A percentile compares a stretch with the other conserved stretches of the same genome.
phyloP scores from a whole-genome alignment of 2,113 vertebrate species.

The Pica pica region DNA sequence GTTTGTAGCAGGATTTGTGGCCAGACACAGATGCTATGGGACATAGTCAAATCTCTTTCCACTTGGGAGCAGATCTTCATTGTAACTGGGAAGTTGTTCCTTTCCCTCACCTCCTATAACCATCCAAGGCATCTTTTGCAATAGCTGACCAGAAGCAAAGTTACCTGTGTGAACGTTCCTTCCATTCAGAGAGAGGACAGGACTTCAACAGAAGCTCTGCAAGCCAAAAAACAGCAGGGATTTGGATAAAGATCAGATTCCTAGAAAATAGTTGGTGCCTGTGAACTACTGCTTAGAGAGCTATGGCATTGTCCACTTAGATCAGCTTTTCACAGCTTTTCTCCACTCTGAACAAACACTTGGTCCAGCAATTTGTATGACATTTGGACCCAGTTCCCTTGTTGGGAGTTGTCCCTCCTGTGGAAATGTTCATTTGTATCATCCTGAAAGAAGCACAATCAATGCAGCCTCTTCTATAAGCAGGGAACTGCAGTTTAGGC shows the following conservation, averaged over 20 bases:
- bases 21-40: neutral
- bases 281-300: neutral
- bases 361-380: neutral
- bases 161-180: neutral
- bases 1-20: neutral
- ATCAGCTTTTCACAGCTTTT: neutral
- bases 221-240: neutral
- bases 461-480: neutral
- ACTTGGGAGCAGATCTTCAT: neutral
- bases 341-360: neutral
- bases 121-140: neutral
- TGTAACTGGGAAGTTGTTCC: neutral
- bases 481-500: neutral
- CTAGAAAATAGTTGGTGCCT: neutral
- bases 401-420: neutral
- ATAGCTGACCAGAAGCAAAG: neutral
- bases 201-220: neutral
- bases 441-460: neutral
- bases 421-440: neutral
- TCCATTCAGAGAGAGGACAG: neutral
- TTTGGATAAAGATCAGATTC: neutral
- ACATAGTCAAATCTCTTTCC: neutral
- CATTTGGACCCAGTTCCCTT: neutral
- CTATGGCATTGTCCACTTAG: neutral
- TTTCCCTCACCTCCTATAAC: neutral